Percentiles rank a stretch among this genome's conserved stretches.
Conservation (phyloP, 2,113 vertebrate genomes). For the Psammodynastes pulverulentus region DNA sequence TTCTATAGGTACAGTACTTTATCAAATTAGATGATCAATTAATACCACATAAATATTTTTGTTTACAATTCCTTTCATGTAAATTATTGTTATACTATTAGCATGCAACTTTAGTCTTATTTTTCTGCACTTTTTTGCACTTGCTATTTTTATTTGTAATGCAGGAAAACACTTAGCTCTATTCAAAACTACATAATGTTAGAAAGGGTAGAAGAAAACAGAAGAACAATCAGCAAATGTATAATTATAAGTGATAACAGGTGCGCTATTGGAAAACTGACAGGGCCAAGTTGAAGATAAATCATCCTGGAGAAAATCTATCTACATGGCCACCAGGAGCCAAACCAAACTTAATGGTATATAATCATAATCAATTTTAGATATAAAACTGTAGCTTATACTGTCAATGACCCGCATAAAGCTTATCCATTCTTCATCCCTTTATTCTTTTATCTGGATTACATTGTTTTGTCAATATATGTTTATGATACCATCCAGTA, state of each 20-base stretch:
- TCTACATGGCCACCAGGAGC: background rate
- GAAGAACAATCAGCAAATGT: background rate
- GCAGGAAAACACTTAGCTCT: background rate
- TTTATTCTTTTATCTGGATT: background rate
- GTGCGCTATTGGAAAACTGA: background rate
- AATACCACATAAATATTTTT: background rate
- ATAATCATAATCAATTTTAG: background rate
- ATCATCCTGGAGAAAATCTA: background rate
- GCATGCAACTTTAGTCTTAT: background rate
- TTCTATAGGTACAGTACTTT: background rate
- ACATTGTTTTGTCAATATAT: background rate
- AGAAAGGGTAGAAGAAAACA: background rate
- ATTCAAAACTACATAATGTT: background rate
- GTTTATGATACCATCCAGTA: background rate
- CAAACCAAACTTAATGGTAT: background rate
- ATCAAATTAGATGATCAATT: background rate
- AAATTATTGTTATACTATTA: background rate
- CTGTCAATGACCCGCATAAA: background rate
- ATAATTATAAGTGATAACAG: background rate
- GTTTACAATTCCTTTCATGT: background rate
- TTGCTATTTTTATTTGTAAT: background rate
- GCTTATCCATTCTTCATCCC: background rate
- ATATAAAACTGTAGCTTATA: background rate
- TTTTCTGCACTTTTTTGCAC: background rate
- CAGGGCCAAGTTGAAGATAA: background rate